Percentiles rank a stretch among this genome's conserved stretches.
Evolutionary conservation across 2,797 vertebrate species (phyloP).

Genomic region (Phoxinus dragarum): DNA sequence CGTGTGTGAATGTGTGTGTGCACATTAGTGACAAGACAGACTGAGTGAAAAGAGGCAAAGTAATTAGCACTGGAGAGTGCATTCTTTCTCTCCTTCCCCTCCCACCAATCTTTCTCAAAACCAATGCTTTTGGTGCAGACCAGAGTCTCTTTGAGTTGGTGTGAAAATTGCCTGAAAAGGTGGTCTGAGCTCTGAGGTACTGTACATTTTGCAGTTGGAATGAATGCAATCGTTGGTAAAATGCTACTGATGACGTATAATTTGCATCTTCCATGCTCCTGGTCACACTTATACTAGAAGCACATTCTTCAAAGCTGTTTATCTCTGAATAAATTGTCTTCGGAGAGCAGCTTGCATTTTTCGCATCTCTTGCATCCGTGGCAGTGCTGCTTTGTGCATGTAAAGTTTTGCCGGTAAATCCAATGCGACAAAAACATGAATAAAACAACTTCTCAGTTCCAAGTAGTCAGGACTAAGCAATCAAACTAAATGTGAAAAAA

Average conservation of each 20-base stretch:
- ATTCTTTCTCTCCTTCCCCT: background rate
- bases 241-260: background rate
- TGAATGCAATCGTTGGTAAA: background rate
- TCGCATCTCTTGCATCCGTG: background rate
- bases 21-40: background rate
- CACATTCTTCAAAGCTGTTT: conserved; percentile 18
- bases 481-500: background rate
- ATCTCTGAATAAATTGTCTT: conserved; percentile 34
- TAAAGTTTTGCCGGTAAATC: background rate
- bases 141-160: background rate
- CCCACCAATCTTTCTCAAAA: conserved; percentile 2
- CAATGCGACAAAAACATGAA: background rate
- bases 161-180: conserved; percentile 5
- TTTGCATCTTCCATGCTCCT: conserved; percentile 12
- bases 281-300: background rate
- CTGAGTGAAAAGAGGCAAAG: background rate
- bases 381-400: background rate
- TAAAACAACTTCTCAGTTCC: conserved; percentile 11
- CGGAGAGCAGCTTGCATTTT: background rate
- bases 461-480: background rate
- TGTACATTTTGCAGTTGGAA: background rate
- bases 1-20: background rate
- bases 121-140: background rate
- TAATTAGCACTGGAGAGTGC: background rate
- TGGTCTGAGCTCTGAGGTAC: background rate